Evolutionary conservation across 2,797 vertebrate genomes (phyloP), one percentile per base, ranked within the genome.

Genomic region (Cephalopachus bancanus): DNA sequence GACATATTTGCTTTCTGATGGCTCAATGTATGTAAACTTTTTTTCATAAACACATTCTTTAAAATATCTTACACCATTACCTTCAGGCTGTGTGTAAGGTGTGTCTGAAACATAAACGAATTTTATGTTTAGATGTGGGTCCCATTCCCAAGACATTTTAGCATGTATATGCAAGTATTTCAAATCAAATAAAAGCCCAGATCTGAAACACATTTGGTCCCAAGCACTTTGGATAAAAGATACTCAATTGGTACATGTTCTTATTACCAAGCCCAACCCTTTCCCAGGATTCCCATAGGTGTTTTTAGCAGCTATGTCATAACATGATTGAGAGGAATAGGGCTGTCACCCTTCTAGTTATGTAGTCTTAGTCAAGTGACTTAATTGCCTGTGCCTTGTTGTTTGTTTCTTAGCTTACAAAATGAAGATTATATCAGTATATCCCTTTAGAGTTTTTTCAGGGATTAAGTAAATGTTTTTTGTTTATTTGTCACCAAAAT

Each of bases 291-390:
- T 53, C 33, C 3, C 20, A 22, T 20, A n/a, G 19, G 28, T 26
- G 7, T 20, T 69, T 26, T 33, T 24, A 86, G 37, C 49, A 20
- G n/a, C 12, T 53, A 16, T 3, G 0, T 6, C 8, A 14, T 6
- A 10, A 9, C 9, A 4, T 44, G 6, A 1, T 5, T 22, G 37
- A 26, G 26, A 59, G 20, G 5, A 33, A 12, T 2, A 19, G 14
- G 26, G 3, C 3, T 53, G 33, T 44, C 62, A 28, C 10, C 22
- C 37, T 24, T 33, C 7, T n/a, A 9, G 15, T 20, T 26, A 37
- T 37, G 30, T 24, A 5, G 3, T 20, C 33, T 28, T 30, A 4
- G 28, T 67, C 37, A 59, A 89, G 6, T 57, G 55, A 44, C 6
- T 59, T 55, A 26, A 74, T n/a, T 19, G 83, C 53, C 24, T 67